phyloP scores from a whole-genome alignment of 2,113 vertebrate genomes.

The Petroica traversi region DNA sequence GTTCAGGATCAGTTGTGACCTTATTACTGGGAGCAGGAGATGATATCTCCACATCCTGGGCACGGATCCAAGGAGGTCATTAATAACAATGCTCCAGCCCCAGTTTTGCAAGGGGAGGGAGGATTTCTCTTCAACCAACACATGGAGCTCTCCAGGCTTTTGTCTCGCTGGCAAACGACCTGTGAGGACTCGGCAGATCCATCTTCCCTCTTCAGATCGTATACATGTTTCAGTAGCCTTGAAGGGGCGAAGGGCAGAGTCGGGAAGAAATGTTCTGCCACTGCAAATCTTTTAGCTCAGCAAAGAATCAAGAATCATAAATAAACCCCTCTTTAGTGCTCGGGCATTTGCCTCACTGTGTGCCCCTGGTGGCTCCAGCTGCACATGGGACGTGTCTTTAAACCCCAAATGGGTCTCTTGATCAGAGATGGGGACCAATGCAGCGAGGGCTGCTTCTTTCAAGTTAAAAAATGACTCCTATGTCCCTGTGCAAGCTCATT shows the following conservation, averaged over 20 bases:
- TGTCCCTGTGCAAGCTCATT: neutral
- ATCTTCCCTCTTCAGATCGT: neutral
- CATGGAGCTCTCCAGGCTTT: slow-evolving; percentile 25
- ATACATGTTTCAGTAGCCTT: neutral
- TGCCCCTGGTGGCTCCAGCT: neutral
- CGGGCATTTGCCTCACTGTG: neutral
- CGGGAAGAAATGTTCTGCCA: neutral
- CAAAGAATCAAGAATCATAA: neutral
- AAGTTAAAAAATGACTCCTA: neutral
- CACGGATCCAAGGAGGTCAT: slow-evolving; percentile 68
- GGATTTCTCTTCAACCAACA: slow-evolving; percentile 58
- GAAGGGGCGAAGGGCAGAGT: slow-evolving; percentile 10
- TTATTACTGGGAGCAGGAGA: slow-evolving; percentile 72
- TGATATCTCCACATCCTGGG: slow-evolving; percentile 69
- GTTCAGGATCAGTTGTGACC: slow-evolving; percentile 75
- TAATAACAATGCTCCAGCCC: slow-evolving; percentile 65
- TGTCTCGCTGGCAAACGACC: slow-evolving; percentile 30
- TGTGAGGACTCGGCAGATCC: neutral
- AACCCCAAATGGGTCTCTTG: neutral
- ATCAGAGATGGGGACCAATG: neutral
- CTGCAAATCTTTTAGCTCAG: slow-evolving; percentile 33
- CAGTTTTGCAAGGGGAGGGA: slow-evolving; percentile 61
- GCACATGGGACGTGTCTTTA: fast-evolving
- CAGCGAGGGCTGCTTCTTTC: neutral
- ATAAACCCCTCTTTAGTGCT: neutral